Conservation (phyloP, 1,140 invertebrate genomes). For the Ooceraea biroi region DNA sequence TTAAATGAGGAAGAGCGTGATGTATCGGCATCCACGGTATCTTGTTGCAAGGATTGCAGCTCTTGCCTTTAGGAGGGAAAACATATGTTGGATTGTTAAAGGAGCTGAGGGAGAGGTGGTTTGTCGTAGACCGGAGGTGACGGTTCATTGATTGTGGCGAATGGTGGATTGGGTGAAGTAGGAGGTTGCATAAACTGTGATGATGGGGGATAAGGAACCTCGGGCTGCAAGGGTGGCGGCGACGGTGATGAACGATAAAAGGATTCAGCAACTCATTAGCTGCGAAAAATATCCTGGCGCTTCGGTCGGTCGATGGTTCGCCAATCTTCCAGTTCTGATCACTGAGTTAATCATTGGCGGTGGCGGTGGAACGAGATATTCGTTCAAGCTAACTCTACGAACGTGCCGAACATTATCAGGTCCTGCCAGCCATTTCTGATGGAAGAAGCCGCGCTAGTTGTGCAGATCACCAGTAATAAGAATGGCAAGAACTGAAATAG, state of each 20-base stretch:
- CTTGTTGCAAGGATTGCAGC: slow-evolving; percentile 91
- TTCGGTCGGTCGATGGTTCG: slow-evolving; percentile 28
- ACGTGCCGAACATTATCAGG: slow-evolving; percentile 50
- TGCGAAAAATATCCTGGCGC: slow-evolving; percentile 78
- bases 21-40: slow-evolving; percentile 92
- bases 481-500: slow-evolving; percentile 78
- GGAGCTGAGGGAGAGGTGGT: neutral
- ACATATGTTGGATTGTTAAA: slow-evolving; percentile 39
- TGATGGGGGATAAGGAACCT: slow-evolving; percentile 3
- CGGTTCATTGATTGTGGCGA: neutral
- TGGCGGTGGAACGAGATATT: slow-evolving; percentile 82
- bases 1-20: too few species aligned
- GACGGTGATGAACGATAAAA: slow-evolving; percentile 65
- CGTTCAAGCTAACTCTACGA: slow-evolving; percentile 77
- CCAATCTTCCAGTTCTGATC: slow-evolving; percentile 63
- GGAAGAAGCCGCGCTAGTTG: slow-evolving; percentile 62
- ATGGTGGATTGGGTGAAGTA: neutral
- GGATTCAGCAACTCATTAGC: slow-evolving; percentile 82
- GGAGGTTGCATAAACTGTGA: slow-evolving; percentile 24
- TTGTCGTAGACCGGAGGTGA: slow-evolving; percentile 1
- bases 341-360: slow-evolving; percentile 48
- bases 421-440: slow-evolving; percentile 71
- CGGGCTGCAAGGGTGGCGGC: slow-evolving; percentile 14
- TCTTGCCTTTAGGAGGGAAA: slow-evolving; percentile 77
- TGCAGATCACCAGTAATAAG: slow-evolving; percentile 76